Percentiles rank a stretch among this genome's conserved stretches.
These are phyloP conservation scores for Tapirus indicus DNA, from an alignment of 2,797 vertebrate species.

Conservation along the genomic window DNA sequence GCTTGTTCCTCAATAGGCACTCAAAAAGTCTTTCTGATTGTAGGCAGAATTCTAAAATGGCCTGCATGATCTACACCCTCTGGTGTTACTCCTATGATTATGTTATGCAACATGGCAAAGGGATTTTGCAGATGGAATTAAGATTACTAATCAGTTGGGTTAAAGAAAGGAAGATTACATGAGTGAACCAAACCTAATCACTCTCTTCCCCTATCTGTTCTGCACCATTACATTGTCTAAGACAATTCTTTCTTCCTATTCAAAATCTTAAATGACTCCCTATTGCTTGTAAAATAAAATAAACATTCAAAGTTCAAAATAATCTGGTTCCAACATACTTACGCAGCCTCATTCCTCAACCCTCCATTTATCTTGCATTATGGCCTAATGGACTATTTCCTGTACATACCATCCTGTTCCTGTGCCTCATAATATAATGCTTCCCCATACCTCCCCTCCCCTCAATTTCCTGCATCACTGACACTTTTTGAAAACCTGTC, in stretches of 20 bases:
- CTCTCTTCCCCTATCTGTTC: neutral
- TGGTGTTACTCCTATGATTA: neutral
- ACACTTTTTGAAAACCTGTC: neutral
- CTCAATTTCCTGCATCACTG: neutral
- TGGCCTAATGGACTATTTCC: neutral
- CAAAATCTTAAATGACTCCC: neutral
- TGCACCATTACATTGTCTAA: neutral
- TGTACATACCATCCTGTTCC: neutral
- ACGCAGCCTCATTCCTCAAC: neutral
- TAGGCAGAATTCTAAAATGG: neutral
- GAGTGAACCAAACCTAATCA: neutral
- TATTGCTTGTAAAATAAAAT: neutral
- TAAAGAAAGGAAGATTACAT: neutral
- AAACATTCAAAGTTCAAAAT: neutral
- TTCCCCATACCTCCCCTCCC: neutral
- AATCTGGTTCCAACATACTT: neutral
- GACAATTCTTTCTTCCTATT: neutral
- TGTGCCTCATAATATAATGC: neutral
- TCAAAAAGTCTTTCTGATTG: neutral
- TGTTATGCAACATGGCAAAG: neutral
- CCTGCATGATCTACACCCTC: neutral
- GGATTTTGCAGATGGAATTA: neutral
- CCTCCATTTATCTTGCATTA: neutral
- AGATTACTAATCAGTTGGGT: neutral
- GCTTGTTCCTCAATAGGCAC: neutral